Conservation (phyloP, 2,113 vertebrate species). For the Oncorhynchus clarkii region DNA sequence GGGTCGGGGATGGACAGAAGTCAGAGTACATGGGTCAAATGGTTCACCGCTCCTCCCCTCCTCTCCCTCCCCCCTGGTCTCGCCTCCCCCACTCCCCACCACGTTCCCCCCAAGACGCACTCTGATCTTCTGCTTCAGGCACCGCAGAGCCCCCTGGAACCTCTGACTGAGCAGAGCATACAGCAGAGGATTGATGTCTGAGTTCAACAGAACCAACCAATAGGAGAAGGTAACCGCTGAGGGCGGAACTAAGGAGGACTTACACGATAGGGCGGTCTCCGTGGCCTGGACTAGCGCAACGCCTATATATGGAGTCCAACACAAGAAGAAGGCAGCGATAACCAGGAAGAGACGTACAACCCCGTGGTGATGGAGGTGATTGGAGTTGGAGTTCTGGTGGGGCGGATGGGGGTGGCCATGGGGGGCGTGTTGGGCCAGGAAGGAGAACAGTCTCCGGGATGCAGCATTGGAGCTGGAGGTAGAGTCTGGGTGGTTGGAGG, state of each 20-base stretch:
- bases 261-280: conserved; percentile 64
- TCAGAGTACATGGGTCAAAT: conserved; percentile 35
- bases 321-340: conserved; percentile 75
- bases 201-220: conserved; percentile 78
- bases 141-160: conserved; percentile 73
- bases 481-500: background rate
- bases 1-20: conserved; percentile 9
- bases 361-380: conserved; percentile 64
- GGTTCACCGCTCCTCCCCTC: conserved; percentile 32
- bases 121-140: conserved; percentile 63
- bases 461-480: conserved; percentile 6
- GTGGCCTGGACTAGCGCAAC: conserved; percentile 73
- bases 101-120: conserved; percentile 45
- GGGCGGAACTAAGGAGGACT: conserved; percentile 60
- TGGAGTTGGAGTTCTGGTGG: conserved; percentile 4
- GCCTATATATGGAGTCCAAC: conserved; percentile 77
- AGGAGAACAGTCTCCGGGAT: conserved; percentile 51
- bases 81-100: conserved; percentile 24
- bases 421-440: conserved; percentile 43
- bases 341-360: conserved; percentile 74
- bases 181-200: conserved; percentile 78
- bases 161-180: conserved; percentile 79
- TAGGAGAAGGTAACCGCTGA: conserved; percentile 73
- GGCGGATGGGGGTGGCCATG: conserved; percentile 38
- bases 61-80: conserved; percentile 28